A percentile compares a stretch with the other conserved stretches of the same genome.
Conservation (phyloP, 2,113 vertebrate species). For the Atlantisia rogersi region DNA sequence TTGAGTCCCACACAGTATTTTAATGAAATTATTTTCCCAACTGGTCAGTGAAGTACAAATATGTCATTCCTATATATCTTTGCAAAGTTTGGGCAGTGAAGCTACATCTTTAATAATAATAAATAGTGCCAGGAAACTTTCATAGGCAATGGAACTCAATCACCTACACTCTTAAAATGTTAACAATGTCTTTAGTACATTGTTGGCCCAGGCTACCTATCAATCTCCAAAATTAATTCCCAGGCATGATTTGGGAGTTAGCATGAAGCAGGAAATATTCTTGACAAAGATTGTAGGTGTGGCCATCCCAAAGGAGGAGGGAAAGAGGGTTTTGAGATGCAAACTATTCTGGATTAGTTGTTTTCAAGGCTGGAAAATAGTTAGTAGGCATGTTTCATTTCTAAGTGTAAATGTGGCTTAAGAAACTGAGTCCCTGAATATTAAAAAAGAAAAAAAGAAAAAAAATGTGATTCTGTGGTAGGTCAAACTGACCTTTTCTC, state of each 20-base stretch:
- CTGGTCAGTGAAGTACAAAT: not conserved
- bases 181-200: not conserved
- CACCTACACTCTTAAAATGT: not conserved
- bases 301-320: not conserved
- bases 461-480: not conserved
- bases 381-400: not conserved
- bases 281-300: not conserved
- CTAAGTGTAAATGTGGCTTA: not conserved
- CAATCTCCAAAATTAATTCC: not conserved
- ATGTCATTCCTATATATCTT: not conserved
- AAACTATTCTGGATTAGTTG: not conserved
- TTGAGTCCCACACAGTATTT: not conserved
- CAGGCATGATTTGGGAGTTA: not conserved
- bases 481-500: not conserved
- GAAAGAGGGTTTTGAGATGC: not conserved
- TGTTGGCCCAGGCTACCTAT: not conserved
- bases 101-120: not conserved
- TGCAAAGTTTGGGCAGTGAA: not conserved
- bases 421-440: not conserved
- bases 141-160: not conserved
- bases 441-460: not conserved
- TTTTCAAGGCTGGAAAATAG: not conserved
- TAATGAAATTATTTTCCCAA: not conserved
- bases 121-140: not conserved
- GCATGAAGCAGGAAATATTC: not conserved